Evolutionary conservation across 92 coral and sea anemone species (phyloP).

Genomic region (Diadumene lineata): DNA sequence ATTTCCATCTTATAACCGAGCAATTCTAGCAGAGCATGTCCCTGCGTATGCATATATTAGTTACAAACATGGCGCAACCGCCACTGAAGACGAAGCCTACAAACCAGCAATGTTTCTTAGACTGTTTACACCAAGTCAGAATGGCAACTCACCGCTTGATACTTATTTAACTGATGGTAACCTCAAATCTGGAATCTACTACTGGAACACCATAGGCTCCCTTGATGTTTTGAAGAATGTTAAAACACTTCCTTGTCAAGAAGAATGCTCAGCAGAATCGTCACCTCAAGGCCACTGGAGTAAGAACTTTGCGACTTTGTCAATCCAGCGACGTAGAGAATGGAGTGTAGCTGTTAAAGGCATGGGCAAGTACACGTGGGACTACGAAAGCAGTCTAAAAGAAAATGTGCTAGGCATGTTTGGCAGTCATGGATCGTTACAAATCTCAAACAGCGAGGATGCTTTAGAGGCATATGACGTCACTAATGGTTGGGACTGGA

Average conservation of each 20-base stretch:
- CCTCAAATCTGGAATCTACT: constrained; percentile 19
- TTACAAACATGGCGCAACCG: constrained; percentile 14
- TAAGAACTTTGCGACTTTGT: constrained; percentile 44
- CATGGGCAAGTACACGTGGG: constrained; percentile 59
- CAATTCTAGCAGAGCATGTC: constrained; percentile 16
- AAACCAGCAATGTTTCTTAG: constrained; percentile 24
- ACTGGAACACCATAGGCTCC: constrained; percentile 53
- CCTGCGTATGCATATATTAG: constrained; percentile 39
- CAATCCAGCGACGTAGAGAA: constrained; percentile 43
- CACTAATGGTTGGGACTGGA: constrained; percentile 77
- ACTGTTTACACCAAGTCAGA: constrained; percentile 31
- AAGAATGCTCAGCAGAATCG: constrained; percentile 5
- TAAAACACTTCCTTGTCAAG: not conserved
- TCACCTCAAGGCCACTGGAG: constrained; percentile 66
- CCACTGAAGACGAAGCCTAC: not conserved
- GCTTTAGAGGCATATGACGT: constrained; percentile 54
- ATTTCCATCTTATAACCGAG: constrained; percentile 27
- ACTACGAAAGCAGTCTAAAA: constrained; percentile 32
- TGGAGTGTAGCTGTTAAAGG: constrained; percentile 68
- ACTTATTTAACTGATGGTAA: constrained; percentile 28
- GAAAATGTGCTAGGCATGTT: constrained; percentile 63
- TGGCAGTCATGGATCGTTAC: constrained; percentile 68
- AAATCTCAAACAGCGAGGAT: constrained; percentile 60
- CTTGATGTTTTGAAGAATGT: constrained; percentile 32
- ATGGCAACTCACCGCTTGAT: not conserved